These are phyloP conservation scores for cat (Felis catus) DNA, from an alignment of 2,113 vertebrate species.

Conservation along the genomic window F.catus_Fca126_mat1.0 CM031412.1:236948501-236949000, in stretches of 20 bases:
- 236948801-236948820: rapidly evolving
- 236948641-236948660: rapidly evolving
- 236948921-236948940: neutral
- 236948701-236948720: neutral
- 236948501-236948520: neutral
- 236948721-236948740: neutral
- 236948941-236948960: no score
- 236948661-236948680: neutral
- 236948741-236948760: neutral
- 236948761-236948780: neutral
- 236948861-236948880: neutral
- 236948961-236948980: neutral
- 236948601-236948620: rapidly evolving
- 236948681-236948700: neutral
- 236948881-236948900: neutral
- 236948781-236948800: neutral
- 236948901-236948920: no score
- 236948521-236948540: rapidly evolving
- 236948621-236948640: rapidly evolving
- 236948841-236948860: neutral
- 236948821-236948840: rapidly evolving
- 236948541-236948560: rapidly evolving
- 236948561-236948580: neutral
- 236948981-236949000: neutral
- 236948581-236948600: rapidly evolving